phyloP scores from a whole-genome alignment of 2,888 invertebrate species.

The Crematogaster levior region DNA sequence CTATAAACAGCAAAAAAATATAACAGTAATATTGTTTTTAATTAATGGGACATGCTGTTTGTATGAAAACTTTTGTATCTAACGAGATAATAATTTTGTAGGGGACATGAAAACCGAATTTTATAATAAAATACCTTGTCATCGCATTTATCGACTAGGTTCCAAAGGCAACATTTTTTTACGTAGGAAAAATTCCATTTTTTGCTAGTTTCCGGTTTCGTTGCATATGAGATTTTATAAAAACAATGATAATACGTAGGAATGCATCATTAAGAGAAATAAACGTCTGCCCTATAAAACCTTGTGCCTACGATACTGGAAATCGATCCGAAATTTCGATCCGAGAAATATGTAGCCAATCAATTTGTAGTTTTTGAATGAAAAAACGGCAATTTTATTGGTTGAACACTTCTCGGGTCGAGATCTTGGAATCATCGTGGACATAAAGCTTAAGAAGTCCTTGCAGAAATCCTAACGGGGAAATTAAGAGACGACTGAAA shows the following conservation, averaged over 20 bases:
- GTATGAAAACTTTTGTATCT: background rate
- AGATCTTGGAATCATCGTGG: too few species aligned
- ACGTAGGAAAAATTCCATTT: background rate
- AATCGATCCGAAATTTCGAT: too few species aligned
- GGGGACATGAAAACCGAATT: background rate
- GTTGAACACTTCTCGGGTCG: too few species aligned
- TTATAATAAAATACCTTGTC: background rate
- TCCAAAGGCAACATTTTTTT: background rate
- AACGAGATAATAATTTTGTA: background rate
- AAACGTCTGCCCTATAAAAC: background rate
- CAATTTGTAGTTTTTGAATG: too few species aligned
- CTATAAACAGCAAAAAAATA: slow-evolving; percentile 3
- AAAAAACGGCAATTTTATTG: too few species aligned
- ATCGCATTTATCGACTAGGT: background rate
- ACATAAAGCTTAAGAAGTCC: too few species aligned
- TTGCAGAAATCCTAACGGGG: background rate
- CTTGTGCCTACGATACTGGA: too few species aligned
- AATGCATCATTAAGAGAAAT: background rate
- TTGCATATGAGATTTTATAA: background rate
- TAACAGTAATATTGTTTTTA: slow-evolving; percentile 1
- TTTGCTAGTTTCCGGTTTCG: background rate
- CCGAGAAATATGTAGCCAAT: too few species aligned
- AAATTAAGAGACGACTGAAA: background rate
- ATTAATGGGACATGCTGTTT: background rate
- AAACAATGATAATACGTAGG: background rate